Conservation (phyloP, 2,113 vertebrate species). For the Istiophorus platypterus region DNA sequence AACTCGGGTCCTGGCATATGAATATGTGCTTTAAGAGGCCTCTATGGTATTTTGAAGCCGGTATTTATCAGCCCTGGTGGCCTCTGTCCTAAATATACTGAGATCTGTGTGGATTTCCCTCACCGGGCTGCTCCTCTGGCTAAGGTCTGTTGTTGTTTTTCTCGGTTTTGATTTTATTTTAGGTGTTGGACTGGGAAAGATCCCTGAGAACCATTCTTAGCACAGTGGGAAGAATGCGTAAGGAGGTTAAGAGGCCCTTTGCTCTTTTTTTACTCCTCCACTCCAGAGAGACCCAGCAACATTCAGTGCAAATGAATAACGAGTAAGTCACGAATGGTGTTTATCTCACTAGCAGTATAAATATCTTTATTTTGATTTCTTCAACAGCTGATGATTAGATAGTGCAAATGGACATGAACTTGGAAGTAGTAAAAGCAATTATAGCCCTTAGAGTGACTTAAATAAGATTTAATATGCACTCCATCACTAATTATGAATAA, state of each 20-base stretch:
- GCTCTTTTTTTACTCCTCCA: slow-evolving; percentile 40
- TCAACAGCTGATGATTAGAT: slow-evolving; percentile 70
- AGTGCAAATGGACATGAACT: slow-evolving; percentile 22
- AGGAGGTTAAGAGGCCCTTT: slow-evolving; percentile 44
- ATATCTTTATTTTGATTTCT: slow-evolving; percentile 62
- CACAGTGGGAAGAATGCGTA: slow-evolving; percentile 62
- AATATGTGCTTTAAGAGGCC: slow-evolving; percentile 1
- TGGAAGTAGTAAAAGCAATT: slow-evolving; percentile 43
- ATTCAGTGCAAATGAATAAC: slow-evolving; percentile 60
- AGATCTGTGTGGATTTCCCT: slow-evolving; percentile 48
- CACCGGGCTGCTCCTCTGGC: slow-evolving; percentile 17
- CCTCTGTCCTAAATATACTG: slow-evolving; percentile 52
- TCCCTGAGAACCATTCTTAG: slow-evolving; percentile 72
- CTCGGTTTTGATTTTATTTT: slow-evolving; percentile 73
- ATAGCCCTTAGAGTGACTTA: slow-evolving; percentile 39
- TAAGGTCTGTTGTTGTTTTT: slow-evolving; percentile 76
- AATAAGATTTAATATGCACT: slow-evolving; percentile 30
- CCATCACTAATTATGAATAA: slow-evolving; percentile 5
- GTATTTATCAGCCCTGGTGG: slow-evolving; percentile 62
- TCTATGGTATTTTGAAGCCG: slow-evolving; percentile 39
- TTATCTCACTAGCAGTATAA: slow-evolving; percentile 62
- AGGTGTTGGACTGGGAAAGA: slow-evolving; percentile 67
- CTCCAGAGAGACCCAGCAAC: slow-evolving; percentile 54
- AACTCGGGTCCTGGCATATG: background rate
- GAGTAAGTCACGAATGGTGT: slow-evolving; percentile 58